Evolutionary conservation across 2,797 vertebrate genomes (phyloP).

Genomic region (Trematomus bernacchii): DNA sequence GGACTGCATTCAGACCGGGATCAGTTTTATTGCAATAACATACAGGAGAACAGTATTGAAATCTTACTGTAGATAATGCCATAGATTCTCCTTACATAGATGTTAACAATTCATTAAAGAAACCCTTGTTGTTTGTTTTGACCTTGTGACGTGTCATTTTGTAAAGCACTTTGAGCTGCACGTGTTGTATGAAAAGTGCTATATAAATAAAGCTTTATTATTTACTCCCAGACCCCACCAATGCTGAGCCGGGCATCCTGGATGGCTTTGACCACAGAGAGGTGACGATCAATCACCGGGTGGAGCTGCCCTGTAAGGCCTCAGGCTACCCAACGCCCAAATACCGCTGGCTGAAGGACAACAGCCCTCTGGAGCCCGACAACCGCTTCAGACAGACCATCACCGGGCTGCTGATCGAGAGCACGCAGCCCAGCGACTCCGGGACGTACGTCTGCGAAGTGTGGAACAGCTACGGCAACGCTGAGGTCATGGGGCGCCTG

Average conservation of each 20-base stretch:
- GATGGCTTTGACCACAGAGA: constrained; percentile 97
- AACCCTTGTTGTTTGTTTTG: no score
- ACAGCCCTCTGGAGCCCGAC: constrained; percentile 94
- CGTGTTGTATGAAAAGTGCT: no score
- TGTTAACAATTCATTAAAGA: no score
- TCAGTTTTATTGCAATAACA: neutral
- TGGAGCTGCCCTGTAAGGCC: constrained; percentile 98
- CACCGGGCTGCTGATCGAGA: constrained; percentile 94
- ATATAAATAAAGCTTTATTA: constrained; percentile 68
- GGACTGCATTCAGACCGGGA: constrained; percentile 25
- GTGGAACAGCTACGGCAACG: constrained; percentile 98
- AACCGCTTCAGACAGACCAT: constrained; percentile 93
- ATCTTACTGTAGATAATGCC: neutral
- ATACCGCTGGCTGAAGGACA: constrained; percentile 98
- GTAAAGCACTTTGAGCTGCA: no score
- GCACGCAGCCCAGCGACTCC: constrained; percentile 90
- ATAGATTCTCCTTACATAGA: neutral
- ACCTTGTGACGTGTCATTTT: no score
- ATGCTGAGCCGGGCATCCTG: constrained; percentile 95
- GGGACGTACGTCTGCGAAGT: constrained; percentile 97
- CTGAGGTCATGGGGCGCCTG: constrained; percentile 93
- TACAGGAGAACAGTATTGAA: neutral
- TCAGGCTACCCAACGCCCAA: constrained; percentile 95
- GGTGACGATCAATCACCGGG: constrained; percentile 94
- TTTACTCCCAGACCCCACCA: constrained; percentile 90